phyloP scores from a whole-genome alignment of 1,140 invertebrate species.

The Scaptomyza montana region DNA sequence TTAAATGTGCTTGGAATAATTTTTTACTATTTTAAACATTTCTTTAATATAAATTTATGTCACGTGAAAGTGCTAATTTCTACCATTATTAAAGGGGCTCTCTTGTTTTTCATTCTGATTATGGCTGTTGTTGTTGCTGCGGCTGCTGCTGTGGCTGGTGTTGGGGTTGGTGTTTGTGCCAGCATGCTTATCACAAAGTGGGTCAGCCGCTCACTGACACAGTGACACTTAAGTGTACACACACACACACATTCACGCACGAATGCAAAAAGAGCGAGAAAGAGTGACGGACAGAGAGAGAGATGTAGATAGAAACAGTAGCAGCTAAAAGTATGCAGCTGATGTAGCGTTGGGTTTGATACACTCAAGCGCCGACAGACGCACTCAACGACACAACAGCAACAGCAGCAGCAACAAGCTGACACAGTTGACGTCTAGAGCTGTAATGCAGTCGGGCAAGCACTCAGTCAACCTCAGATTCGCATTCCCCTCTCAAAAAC shows the following conservation, averaged over 20 bases:
- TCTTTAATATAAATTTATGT: neutral
- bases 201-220: conserved; percentile 80
- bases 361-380: conserved; percentile 79
- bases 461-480: conserved; percentile 71
- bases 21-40: neutral
- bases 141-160: conserved; percentile 20
- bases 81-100: neutral
- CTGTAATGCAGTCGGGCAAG: conserved; percentile 69
- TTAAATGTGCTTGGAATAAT: too few relatives aligned
- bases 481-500: neutral
- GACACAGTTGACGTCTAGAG: conserved; percentile 78
- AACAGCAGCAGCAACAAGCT: conserved; percentile 38
- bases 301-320: conserved; percentile 22
- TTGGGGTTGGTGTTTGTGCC: conserved; percentile 32
- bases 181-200: conserved; percentile 73
- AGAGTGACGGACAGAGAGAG: neutral
- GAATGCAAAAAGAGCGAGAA: neutral
- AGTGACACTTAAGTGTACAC: conserved; percentile 74
- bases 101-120: neutral
- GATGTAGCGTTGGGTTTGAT: conserved; percentile 74
- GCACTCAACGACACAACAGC: conserved; percentile 64
- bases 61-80: conserved; percentile 19
- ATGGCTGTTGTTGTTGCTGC: conserved; percentile 21
- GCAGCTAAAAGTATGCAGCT: conserved; percentile 63
- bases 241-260: conserved; percentile 27